phyloP scores from a whole-genome alignment of 2,113 vertebrate species.

The Odocoileus hemionus region DNA sequence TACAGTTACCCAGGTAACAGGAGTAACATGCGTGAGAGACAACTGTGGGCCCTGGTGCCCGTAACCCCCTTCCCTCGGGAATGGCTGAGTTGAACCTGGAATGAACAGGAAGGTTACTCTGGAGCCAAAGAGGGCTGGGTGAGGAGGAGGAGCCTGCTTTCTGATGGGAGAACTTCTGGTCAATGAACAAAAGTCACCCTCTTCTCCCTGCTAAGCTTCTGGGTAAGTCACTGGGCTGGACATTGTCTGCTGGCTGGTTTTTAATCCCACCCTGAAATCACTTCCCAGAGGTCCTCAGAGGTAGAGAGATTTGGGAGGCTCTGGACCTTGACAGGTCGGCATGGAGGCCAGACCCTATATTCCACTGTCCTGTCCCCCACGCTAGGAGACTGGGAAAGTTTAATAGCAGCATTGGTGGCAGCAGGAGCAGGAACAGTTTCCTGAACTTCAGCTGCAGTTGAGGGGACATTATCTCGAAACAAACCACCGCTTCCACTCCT shows the following conservation, averaged over 20 bases:
- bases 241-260: not conserved
- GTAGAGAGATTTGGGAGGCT: not conserved
- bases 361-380: not conserved
- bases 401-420: not conserved
- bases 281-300: not conserved
- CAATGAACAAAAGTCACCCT: not conserved
- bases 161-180: not conserved
- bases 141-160: not conserved
- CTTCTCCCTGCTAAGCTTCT: not conserved
- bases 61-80: not conserved
- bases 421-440: not conserved
- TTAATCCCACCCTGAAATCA: not conserved
- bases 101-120: not conserved
- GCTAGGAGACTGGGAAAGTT: not conserved
- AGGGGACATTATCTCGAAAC: not conserved
- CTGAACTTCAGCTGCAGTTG: not conserved
- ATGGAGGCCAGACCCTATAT: rapidly evolving
- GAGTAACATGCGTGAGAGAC: not conserved
- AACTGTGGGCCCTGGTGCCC: not conserved
- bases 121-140: not conserved
- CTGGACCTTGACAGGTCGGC: not conserved
- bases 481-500: not conserved
- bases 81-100: no score
- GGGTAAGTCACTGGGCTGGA: not conserved
- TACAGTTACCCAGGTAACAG: not conserved